Evolutionary conservation across 2,888 invertebrate species (phyloP).

Genomic region (Calameuta pallipes): DNA sequence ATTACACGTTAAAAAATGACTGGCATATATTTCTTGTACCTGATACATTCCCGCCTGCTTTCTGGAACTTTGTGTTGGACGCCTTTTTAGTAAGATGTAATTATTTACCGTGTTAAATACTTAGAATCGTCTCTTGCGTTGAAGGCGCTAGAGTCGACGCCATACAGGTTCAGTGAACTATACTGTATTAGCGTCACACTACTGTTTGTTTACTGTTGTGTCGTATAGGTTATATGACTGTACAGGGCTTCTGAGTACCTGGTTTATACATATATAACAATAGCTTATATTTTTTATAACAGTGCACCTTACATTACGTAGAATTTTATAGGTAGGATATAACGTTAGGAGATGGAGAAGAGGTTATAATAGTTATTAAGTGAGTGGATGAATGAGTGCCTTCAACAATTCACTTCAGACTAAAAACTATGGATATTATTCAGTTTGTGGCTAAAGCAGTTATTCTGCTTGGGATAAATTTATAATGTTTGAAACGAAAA

Average conservation of each 20-base stretch:
- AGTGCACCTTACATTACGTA: not conserved
- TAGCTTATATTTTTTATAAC: not conserved
- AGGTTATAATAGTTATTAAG: not conserved
- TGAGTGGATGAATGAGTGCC: not conserved
- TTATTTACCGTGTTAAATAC: not conserved
- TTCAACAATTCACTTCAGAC: not conserved
- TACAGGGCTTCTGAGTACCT: not conserved
- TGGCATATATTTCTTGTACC: not conserved
- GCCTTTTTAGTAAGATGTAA: not conserved
- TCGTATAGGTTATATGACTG: not conserved
- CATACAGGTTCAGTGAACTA: not conserved
- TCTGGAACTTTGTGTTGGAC: not conserved
- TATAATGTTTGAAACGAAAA: conserved; percentile 14
- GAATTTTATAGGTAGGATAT: not conserved
- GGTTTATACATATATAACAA: not conserved
- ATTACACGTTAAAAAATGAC: conserved; percentile 4
- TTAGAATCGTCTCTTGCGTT: not conserved
- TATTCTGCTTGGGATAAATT: not conserved
- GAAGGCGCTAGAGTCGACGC: not conserved
- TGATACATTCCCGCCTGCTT: not conserved
- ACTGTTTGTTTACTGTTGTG: not conserved
- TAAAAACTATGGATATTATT: not conserved
- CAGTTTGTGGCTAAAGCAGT: not conserved
- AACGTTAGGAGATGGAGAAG: not conserved
- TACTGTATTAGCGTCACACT: not conserved